A percentile compares a stretch with the other conserved stretches of the same genome.
phyloP scores from a whole-genome alignment of 2,888 invertebrate species.

The Caenorhabditis sp. region DNA sequence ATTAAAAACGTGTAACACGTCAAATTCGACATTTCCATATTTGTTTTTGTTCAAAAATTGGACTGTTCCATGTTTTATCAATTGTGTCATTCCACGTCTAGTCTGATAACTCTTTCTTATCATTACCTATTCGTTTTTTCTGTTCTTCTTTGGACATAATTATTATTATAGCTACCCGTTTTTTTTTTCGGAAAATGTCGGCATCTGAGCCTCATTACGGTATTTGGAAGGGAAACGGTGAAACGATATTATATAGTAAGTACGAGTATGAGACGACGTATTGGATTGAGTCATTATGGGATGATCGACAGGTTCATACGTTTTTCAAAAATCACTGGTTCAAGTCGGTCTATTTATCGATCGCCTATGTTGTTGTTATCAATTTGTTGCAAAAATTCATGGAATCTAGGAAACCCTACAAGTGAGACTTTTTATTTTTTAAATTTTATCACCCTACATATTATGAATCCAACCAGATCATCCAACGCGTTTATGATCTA shows the following conservation, averaged over 20 bases:
- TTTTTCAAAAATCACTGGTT: slow-evolving; percentile 57
- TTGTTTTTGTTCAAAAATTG: too few species aligned
- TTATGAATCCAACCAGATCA: too few species aligned
- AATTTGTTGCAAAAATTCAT: slow-evolving; percentile 72
- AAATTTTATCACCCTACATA: neutral
- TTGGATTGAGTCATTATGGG: slow-evolving; percentile 30
- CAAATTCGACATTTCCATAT: too few species aligned
- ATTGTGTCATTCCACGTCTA: too few species aligned
- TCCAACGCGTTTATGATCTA: too few species aligned
- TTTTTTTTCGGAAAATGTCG: neutral
- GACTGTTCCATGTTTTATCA: too few species aligned
- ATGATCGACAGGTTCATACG: slow-evolving; percentile 41
- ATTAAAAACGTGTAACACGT: too few species aligned
- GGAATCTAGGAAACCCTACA: slow-evolving; percentile 70
- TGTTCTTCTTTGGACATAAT: neutral
- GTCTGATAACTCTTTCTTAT: too few species aligned
- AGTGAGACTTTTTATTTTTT: slow-evolving; percentile 36
- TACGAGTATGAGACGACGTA: slow-evolving; percentile 47
- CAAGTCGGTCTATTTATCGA: slow-evolving; percentile 61
- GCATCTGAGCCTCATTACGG: slow-evolving; percentile 7
- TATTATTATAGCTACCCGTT: too few species aligned
- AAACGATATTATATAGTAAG: slow-evolving; percentile 55
- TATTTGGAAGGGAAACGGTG: slow-evolving; percentile 54
- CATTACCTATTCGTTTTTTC: too few species aligned
- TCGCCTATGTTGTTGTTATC: slow-evolving; percentile 71